Conservation (phyloP, 2,113 vertebrate species). For the Austrofundulus limnaeus region DNA sequence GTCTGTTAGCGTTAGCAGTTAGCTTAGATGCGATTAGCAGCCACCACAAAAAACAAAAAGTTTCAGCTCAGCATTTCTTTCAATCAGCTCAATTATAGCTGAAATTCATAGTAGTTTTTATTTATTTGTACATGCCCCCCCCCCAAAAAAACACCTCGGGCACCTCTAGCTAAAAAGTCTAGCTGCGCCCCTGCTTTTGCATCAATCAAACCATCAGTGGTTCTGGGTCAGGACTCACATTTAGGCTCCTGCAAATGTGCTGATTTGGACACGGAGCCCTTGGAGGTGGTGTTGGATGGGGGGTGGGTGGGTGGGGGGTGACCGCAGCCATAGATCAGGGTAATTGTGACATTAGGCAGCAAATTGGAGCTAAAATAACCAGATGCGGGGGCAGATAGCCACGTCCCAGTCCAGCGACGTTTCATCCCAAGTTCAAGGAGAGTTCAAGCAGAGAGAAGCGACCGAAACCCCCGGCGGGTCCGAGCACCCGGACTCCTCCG, state of each 20-base stretch:
- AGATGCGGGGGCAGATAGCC: constrained; percentile 93
- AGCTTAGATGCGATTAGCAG: too few species aligned
- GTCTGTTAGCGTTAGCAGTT: too few species aligned
- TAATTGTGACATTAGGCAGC: constrained; percentile 94
- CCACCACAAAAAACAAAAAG: too few species aligned
- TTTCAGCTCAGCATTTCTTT: too few species aligned
- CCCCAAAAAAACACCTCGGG: too few species aligned
- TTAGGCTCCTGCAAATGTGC: constrained; percentile 84
- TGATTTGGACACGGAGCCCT: constrained; percentile 87
- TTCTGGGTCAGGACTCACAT: constrained; percentile 78
- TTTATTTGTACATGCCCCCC: too few species aligned
- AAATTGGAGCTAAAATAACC: constrained; percentile 98
- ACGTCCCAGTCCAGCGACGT: constrained; percentile 81
- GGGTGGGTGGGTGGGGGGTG: constrained; percentile 65
- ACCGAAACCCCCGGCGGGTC: constrained; percentile 81
- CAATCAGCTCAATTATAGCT: too few species aligned
- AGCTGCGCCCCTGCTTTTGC: too few species aligned
- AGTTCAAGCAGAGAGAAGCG: constrained; percentile 94
- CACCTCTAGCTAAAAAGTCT: too few species aligned
- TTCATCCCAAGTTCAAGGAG: constrained; percentile 96
- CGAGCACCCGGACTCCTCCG: constrained; percentile 35
- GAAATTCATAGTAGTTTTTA: too few species aligned
- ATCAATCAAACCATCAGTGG: constrained; percentile 18
- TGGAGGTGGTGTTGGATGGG: constrained; percentile 85
- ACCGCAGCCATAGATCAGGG: constrained; percentile 90